Evolutionary conservation across 2,888 invertebrate species (phyloP).

Genomic region (Molorchus minor): DNA sequence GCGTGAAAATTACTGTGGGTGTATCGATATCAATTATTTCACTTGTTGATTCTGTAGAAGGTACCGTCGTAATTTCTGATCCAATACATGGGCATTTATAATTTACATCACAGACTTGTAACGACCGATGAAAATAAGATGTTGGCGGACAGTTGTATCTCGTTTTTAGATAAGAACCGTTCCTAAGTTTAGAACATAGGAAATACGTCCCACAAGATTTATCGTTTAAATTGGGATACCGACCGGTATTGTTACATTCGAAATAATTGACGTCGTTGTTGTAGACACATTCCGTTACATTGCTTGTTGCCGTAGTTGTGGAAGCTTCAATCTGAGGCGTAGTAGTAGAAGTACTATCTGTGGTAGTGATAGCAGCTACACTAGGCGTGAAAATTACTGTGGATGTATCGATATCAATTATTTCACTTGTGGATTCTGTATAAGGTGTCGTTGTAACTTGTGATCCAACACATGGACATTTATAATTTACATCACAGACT

Average conservation of each 20-base stretch:
- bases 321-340: too few relatives aligned
- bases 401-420: neutral
- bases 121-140: conserved; percentile 41
- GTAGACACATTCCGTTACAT: neutral
- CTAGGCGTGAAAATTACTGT: neutral
- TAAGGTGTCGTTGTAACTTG: neutral
- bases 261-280: neutral
- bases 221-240: neutral
- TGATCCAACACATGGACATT: neutral
- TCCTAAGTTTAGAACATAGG: conserved; percentile 47
- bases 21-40: too few relatives aligned
- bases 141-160: conserved; percentile 36
- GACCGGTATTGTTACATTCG: neutral
- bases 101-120: conserved; percentile 31
- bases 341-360: neutral
- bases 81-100: neutral
- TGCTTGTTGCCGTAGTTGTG: neutral
- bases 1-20: too few relatives aligned
- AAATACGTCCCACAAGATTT: neutral
- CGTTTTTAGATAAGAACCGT: conserved; percentile 38
- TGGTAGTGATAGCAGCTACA: neutral
- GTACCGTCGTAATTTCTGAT: too few relatives aligned
- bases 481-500: conserved; percentile 34
- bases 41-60: too few relatives aligned
- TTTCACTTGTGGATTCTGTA: conserved; percentile 3